Base-by-base conservation (phyloP, 2,113 vertebrate species). In the Equus przewalskii region DNA sequence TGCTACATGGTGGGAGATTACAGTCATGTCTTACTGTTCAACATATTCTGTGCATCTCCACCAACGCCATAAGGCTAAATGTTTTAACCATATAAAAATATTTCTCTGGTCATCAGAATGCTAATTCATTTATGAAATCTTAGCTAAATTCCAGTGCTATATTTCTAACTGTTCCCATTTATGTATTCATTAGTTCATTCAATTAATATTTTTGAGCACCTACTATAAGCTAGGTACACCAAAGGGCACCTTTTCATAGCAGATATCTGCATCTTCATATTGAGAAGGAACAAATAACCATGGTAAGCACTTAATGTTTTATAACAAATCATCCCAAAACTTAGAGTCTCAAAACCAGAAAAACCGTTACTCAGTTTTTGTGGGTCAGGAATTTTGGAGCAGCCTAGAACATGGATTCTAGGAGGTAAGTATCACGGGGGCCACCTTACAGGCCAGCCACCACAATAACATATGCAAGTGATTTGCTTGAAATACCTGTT, bases 71-170 rank as follows among this genome's bases (percentile, higher is more conserved):
- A 33, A 81, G 56, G 33, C 33, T 81, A 60, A 83, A 65, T 26
- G 24, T 89, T 69, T 96, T 80, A 84, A 73, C 19, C 84, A 46
- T 94, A 85, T 69, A 54, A 89, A 75, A 92, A 73, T 73, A 92
- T 80, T 89, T 92, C 58, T 75, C 46, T 62, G 73, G 10, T 75
- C 69, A 72, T 76, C 41, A 88, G 30, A 49, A 94, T 58, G 24
- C n/a, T 51, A 78, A 86, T 82, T 82, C 15, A 19, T 15, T 89
- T 92, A 36, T 73, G 24, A 84, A 84, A 69, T 44, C 33, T 96
- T 83, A 89, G 30, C 46, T 94, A 91, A 79, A 79, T 73, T 83
- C 13, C 28, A 60, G 16, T 46, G 33, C 28, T 73, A 51, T 58
- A 65, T 79, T 89, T 94, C 96, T 86, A 79, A 89, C 14, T 79